Evolutionary conservation across 2,888 invertebrate species (phyloP).

Genomic region (Mystacides longicornis): DNA sequence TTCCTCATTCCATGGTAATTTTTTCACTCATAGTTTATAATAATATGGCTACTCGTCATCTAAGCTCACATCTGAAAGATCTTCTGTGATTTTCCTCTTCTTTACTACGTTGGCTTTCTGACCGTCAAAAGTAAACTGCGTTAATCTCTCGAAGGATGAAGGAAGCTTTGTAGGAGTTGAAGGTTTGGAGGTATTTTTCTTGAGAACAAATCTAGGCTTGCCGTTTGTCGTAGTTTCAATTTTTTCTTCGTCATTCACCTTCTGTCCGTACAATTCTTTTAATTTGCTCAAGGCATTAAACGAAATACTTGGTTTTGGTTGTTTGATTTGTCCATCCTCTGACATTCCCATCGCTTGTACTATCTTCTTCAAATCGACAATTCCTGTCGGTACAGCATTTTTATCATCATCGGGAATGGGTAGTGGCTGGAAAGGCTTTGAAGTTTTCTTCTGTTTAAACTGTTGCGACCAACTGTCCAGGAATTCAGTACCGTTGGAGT

Average conservation of each 20-base stretch:
- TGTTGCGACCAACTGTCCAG: constrained; percentile 55
- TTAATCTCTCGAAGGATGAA: constrained; percentile 16
- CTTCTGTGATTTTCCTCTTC: constrained; percentile 48
- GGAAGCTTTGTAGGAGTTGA: not conserved
- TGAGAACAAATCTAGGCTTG: constrained; percentile 12
- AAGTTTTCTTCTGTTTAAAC: constrained; percentile 35
- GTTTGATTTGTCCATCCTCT: constrained; percentile 40
- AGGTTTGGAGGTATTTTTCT: constrained; percentile 5
- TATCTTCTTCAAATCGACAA: constrained; percentile 25
- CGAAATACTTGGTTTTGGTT: constrained; percentile 40
- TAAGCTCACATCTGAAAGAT: constrained; percentile 51
- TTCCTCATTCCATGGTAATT: not conserved
- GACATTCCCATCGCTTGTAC: constrained; percentile 27
- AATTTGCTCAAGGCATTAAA: constrained; percentile 34
- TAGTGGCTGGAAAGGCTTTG: constrained; percentile 18
- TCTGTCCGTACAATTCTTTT: constrained; percentile 32
- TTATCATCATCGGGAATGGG: constrained; percentile 18
- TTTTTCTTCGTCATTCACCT: constrained; percentile 2
- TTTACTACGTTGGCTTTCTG: constrained; percentile 31
- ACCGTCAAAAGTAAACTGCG: constrained; percentile 19
- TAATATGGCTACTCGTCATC: constrained; percentile 36
- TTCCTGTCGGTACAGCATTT: constrained; percentile 6
- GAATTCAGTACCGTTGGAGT: constrained; percentile 46
- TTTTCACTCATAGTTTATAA: too few relatives aligned
- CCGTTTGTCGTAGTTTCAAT: not conserved